Percentiles rank a stretch among this genome's conserved stretches.
Conservation (phyloP, 2,888 invertebrate species). For the Sialis lutaria region DNA sequence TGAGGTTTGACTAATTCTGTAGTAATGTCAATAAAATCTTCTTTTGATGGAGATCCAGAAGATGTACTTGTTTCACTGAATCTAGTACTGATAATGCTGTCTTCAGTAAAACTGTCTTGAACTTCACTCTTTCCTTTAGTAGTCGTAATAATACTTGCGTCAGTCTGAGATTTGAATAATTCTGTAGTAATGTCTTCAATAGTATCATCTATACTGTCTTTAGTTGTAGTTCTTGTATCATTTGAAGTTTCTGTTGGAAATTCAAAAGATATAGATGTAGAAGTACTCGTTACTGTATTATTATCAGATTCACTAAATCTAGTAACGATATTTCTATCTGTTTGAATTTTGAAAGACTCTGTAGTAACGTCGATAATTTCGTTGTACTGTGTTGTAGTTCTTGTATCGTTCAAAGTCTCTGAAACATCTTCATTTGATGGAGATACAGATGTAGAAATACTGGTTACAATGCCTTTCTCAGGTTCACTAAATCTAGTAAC, state of each 20-base stretch:
- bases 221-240: constrained; percentile 1
- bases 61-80: too few relatives aligned
- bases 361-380: not conserved
- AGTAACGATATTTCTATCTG: not conserved
- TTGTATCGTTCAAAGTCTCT: not conserved
- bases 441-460: not conserved
- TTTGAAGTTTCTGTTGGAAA: constrained; percentile 1
- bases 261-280: not conserved
- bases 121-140: not conserved
- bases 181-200: not conserved
- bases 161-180: too few relatives aligned
- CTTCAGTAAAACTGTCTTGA: too few relatives aligned
- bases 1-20: not conserved
- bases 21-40: too few relatives aligned
- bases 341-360: not conserved
- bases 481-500: too few relatives aligned
- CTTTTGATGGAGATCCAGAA: too few relatives aligned
- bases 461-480: too few relatives aligned
- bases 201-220: constrained; percentile 5
- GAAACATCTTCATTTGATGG: not conserved
- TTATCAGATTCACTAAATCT: not conserved
- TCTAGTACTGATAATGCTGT: too few relatives aligned
- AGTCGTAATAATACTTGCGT: not conserved
- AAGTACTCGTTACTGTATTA: not conserved
- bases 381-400: not conserved